Percentiles rank a stretch among this genome's conserved stretches.
These are phyloP conservation scores for Polypedilum vanderplanki DNA, from an alignment of 1,140 invertebrate species.

Conservation along the genomic window DNA sequence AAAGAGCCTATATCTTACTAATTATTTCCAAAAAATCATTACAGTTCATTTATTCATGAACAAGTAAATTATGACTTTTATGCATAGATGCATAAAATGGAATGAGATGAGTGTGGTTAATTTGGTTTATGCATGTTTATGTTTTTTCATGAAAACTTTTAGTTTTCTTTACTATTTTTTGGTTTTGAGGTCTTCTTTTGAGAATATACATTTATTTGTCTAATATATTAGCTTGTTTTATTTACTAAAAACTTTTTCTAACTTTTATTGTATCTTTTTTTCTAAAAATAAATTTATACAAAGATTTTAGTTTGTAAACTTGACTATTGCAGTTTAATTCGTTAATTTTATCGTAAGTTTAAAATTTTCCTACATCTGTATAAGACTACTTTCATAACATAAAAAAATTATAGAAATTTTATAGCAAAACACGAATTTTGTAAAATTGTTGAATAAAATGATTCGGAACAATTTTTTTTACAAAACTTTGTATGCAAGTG, in stretches of 20 bases:
- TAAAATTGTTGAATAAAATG: no score
- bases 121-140: slow-evolving; percentile 14
- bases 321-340: no score
- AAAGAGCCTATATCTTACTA: no score
- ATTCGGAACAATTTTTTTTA: no score
- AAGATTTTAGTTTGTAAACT: background rate
- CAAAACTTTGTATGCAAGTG: no score
- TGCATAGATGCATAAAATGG: no score
- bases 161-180: background rate
- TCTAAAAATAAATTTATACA: background rate
- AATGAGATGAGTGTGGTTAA: background rate
- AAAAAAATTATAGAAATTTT: no score
- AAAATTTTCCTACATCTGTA: no score
- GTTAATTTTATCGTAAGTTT: no score
- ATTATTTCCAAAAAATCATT: background rate
- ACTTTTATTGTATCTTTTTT: background rate
- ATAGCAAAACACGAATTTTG: no score
- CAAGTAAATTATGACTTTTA: no score
- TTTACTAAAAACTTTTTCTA: background rate
- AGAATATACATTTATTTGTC: background rate
- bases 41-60: background rate
- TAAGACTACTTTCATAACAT: no score
- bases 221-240: background rate
- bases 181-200: background rate
- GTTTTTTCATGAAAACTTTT: background rate